These are phyloP conservation scores for Acrocephalus kingi DNA, from an alignment of 2,113 vertebrate species.

Conservation along the genomic window DNA sequence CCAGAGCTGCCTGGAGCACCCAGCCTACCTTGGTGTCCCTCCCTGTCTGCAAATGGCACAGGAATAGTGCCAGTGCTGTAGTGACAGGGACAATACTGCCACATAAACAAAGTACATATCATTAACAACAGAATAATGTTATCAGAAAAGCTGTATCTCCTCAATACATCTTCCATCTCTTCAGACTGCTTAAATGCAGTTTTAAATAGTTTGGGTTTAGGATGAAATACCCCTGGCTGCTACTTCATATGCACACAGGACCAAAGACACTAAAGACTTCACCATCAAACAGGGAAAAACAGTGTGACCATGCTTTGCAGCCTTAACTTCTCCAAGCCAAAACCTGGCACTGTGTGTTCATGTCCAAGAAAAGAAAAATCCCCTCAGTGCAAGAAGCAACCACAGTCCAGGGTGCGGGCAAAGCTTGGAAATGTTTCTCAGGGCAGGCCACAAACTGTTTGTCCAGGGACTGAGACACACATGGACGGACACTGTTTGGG, in stretches of 20 bases:
- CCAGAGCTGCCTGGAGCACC: neutral
- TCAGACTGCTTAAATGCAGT: neutral
- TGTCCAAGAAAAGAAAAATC: neutral
- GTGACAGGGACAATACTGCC: neutral
- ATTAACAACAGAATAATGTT: neutral
- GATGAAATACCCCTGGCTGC: neutral
- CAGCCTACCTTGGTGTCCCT: fast-evolving
- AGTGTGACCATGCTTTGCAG: neutral
- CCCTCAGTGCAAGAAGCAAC: neutral
- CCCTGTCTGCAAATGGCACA: neutral
- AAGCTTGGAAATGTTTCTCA: neutral
- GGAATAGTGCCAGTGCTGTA: neutral
- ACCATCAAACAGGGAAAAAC: neutral
- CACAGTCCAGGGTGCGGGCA: neutral
- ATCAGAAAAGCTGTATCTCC: neutral
- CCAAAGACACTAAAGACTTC: neutral
- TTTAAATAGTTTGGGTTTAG: neutral
- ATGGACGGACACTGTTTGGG: neutral
- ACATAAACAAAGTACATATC: neutral
- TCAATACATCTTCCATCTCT: neutral
- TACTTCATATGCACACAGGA: neutral
- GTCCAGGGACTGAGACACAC: neutral
- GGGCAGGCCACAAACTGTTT: neutral
- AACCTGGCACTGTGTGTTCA: neutral
- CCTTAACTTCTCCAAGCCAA: neutral